Percentiles rank a stretch among this genome's conserved stretches.
Evolutionary conservation across 1,140 invertebrate genomes (phyloP).

Genomic region (Microplitis demolitor): DNA sequence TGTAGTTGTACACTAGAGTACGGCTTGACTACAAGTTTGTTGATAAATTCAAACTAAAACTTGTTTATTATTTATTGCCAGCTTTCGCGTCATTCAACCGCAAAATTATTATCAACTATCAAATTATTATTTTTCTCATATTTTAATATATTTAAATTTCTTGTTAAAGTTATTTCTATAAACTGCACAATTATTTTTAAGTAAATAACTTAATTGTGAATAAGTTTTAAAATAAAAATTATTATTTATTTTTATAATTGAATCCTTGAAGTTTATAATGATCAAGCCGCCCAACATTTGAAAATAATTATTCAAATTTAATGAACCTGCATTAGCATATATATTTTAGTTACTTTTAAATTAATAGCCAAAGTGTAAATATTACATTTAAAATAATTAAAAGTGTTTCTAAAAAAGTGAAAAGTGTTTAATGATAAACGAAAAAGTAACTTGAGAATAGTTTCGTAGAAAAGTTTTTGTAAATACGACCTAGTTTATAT

Average conservation of each 20-base stretch:
- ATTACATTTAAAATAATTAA: too few relatives aligned
- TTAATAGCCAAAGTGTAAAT: too few relatives aligned
- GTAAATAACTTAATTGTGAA: too few relatives aligned
- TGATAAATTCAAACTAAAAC: conserved; percentile 25
- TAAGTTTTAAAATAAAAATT: conserved; percentile 20
- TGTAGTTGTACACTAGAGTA: not conserved
- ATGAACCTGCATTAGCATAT: too few relatives aligned
- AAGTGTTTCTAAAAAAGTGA: not conserved
- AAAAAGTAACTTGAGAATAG: not conserved
- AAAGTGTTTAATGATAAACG: not conserved
- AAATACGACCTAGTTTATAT: not conserved
- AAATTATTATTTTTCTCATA: too few relatives aligned
- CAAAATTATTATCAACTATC: not conserved
- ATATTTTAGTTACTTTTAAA: too few relatives aligned
- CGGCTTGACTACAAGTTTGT: conserved; percentile 18
- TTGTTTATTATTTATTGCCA: conserved; percentile 28
- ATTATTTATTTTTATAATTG: not conserved
- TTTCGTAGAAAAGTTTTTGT: not conserved
- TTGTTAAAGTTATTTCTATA: too few relatives aligned
- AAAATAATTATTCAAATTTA: too few relatives aligned
- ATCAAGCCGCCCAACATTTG: too few relatives aligned
- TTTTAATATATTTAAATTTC: too few relatives aligned
- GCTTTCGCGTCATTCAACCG: conserved; percentile 19
- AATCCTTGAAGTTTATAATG: too few relatives aligned
- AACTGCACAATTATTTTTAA: too few relatives aligned